These are phyloP conservation scores for Stegodyphus mimosarum DNA, from an alignment of 1,140 invertebrate species.

Conservation along the genomic window DNA sequence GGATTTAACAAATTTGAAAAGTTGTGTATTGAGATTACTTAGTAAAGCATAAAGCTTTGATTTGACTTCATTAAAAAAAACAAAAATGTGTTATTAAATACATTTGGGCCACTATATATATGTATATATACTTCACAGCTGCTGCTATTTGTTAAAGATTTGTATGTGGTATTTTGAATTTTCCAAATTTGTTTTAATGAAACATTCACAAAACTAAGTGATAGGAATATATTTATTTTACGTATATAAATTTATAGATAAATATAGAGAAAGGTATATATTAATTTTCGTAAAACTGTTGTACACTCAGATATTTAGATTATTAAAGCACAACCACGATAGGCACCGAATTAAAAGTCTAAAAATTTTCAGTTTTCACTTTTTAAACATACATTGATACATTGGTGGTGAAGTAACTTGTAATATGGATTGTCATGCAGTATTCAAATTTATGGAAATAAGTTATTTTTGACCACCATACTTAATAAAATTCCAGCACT, in stretches of 20 bases:
- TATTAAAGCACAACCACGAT: constrained; percentile 23
- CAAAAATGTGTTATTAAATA: no score
- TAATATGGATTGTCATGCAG: constrained; percentile 50
- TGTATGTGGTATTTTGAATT: no score
- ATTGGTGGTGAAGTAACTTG: constrained; percentile 30
- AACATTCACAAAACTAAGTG: background rate
- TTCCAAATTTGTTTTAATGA: no score
- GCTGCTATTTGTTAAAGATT: no score
- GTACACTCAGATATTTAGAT: constrained; percentile 34
- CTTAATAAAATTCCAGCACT: background rate
- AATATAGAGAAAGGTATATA: constrained; percentile 53
- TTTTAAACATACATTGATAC: constrained; percentile 37
- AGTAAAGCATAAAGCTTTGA: no score
- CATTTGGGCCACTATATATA: no score
- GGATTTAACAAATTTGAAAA: no score
- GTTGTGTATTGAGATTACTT: no score
- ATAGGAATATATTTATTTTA: constrained; percentile 41
- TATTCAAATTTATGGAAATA: constrained; percentile 21
- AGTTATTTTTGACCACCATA: background rate
- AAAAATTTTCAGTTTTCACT: constrained; percentile 12
- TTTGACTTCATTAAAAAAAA: no score
- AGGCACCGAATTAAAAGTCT: constrained; percentile 45
- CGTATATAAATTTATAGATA: constrained; percentile 41
- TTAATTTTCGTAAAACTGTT: constrained; percentile 46
- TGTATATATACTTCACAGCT: no score